A percentile compares a stretch with the other conserved stretches of the same genome.
Conservation (phyloP, 1,140 invertebrate species). For the Platyscapa corneri region DNA sequence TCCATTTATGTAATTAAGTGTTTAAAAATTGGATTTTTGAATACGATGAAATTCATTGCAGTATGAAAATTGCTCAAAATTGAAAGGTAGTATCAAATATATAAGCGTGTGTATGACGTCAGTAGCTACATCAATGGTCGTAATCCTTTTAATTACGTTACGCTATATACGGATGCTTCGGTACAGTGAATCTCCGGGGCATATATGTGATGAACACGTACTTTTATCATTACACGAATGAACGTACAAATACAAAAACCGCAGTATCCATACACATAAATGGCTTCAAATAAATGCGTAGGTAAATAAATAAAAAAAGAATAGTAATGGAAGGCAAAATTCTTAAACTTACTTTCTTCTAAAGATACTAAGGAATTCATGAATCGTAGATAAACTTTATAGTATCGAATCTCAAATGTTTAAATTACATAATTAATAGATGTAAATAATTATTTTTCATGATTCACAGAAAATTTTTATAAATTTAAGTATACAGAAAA, state of each 20-base stretch:
- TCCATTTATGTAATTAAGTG: too few relatives aligned
- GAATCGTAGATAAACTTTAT: too few relatives aligned
- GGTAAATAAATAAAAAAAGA: background rate
- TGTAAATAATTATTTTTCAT: too few relatives aligned
- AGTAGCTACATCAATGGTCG: background rate
- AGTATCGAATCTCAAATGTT: too few relatives aligned
- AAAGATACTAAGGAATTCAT: too few relatives aligned
- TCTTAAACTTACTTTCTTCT: too few relatives aligned
- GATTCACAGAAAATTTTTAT: too few relatives aligned
- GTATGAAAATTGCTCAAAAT: background rate
- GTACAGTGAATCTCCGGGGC: background rate
- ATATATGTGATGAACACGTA: background rate
- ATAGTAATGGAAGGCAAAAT: too few relatives aligned
- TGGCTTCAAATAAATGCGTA: background rate
- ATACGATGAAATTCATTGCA: background rate
- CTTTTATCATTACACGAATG: background rate
- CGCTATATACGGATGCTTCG: constrained; percentile 2
- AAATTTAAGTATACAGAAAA: too few relatives aligned
- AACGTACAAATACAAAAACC: background rate
- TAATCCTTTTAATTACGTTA: constrained; percentile 28
- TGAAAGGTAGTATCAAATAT: background rate
- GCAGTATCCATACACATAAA: background rate
- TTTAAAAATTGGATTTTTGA: too few relatives aligned
- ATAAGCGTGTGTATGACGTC: background rate
- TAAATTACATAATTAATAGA: too few relatives aligned